phyloP scores from a whole-genome alignment of 2,797 vertebrate genomes.

The Varecia variegata region DNA sequence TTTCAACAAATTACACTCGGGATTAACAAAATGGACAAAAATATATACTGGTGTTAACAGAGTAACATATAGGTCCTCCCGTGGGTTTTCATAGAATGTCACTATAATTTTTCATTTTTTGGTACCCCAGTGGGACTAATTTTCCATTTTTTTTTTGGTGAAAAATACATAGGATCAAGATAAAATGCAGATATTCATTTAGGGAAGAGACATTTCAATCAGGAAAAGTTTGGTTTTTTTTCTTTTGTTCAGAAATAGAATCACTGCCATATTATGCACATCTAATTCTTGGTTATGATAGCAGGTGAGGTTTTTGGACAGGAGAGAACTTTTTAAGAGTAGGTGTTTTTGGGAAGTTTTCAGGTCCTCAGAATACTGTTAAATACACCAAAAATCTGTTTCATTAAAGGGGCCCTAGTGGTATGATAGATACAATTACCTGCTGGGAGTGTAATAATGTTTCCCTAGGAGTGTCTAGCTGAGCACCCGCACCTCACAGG shows the following conservation, averaged over 20 bases:
- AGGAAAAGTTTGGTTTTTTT: background rate
- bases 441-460: rapidly evolving
- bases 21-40: background rate
- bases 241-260: background rate
- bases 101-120: background rate
- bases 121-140: background rate
- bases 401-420: background rate
- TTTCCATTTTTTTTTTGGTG: background rate
- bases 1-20: background rate
- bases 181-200: background rate
- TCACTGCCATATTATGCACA: rapidly evolving
- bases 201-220: background rate
- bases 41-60: background rate
- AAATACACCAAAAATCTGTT: background rate
- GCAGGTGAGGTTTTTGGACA: background rate
- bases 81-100: background rate
- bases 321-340: background rate
- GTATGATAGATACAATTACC: background rate
- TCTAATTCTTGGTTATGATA: background rate
- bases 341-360: background rate
- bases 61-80: background rate
- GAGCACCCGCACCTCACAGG: background rate
- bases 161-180: background rate
- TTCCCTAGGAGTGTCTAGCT: background rate
- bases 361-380: background rate